Evolutionary conservation across 2,113 vertebrate genomes (phyloP).

Genomic region (Platysteira castanea): DNA sequence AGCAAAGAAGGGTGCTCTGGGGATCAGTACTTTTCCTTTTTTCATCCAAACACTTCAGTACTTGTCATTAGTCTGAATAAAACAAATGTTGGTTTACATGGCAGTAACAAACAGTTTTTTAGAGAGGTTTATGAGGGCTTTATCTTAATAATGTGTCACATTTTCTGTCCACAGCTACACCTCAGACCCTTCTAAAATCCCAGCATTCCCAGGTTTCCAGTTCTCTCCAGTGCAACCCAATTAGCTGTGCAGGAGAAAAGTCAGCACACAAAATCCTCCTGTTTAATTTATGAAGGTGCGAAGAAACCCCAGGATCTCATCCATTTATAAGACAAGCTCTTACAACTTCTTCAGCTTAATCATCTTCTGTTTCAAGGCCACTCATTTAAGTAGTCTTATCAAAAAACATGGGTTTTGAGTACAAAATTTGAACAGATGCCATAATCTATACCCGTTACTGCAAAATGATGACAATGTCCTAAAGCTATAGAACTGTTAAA

Average conservation of each 20-base stretch:
- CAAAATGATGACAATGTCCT: background rate
- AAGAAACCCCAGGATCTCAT: background rate
- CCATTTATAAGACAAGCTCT: background rate
- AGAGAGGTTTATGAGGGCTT: background rate
- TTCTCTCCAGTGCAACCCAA: background rate
- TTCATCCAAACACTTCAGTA: background rate
- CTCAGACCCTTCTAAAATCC: background rate
- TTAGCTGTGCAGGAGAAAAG: background rate
- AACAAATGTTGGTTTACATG: background rate
- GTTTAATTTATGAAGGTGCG: background rate
- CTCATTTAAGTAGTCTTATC: background rate
- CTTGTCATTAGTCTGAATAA: background rate
- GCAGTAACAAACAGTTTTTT: background rate
- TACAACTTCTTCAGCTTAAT: background rate
- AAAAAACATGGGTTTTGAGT: background rate
- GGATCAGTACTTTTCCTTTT: background rate
- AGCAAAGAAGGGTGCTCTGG: background rate
- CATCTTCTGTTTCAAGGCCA: background rate
- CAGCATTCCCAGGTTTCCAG: background rate
- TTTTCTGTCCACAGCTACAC: background rate
- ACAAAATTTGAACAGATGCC: background rate
- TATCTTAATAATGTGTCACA: background rate
- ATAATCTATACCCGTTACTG: background rate
- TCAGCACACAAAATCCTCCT: background rate
- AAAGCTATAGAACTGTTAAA: background rate